phyloP scores from a whole-genome alignment of 1,140 invertebrate species.

The Drosophila pandora region DNA sequence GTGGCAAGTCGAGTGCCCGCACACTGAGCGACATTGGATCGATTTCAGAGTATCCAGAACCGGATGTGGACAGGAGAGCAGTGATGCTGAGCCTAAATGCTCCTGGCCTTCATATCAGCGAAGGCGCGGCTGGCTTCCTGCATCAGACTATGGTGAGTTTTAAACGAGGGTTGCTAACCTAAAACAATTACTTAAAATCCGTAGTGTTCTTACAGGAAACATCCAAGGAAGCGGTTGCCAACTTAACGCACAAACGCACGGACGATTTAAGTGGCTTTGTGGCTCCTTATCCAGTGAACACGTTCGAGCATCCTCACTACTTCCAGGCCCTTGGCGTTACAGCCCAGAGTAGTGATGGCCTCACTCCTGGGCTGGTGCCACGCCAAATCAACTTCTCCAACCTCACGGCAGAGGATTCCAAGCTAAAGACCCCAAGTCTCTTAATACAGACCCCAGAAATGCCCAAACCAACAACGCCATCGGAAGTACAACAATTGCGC shows the following conservation, averaged over 20 bases:
- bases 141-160: slow-evolving; percentile 76
- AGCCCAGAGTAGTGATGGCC: slow-evolving; percentile 49
- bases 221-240: slow-evolving; percentile 75
- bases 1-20: slow-evolving; percentile 85
- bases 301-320: slow-evolving; percentile 80
- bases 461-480: slow-evolving; percentile 39
- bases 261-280: slow-evolving; percentile 75
- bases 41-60: slow-evolving; percentile 88
- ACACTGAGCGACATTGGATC: slow-evolving; percentile 89
- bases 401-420: slow-evolving; percentile 71
- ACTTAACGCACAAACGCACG: slow-evolving; percentile 75
- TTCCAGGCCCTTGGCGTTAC: slow-evolving; percentile 68
- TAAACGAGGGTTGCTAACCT: background rate
- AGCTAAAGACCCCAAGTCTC: slow-evolving; percentile 83
- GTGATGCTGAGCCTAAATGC: slow-evolving; percentile 69
- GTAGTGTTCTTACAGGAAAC: slow-evolving; percentile 56
- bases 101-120: slow-evolving; percentile 55
- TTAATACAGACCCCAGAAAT: slow-evolving; percentile 73
- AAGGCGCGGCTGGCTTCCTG: slow-evolving; percentile 60
- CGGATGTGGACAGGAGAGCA: slow-evolving; percentile 85
- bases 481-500: slow-evolving; percentile 43
- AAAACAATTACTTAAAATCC: background rate
- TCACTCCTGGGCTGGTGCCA: slow-evolving; percentile 72
- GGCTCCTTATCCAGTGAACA: slow-evolving; percentile 62
- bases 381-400: slow-evolving; percentile 82